Evolutionary conservation across 2,113 vertebrate genomes (phyloP), one percentile per base, ranked within the genome.

Genomic region (Egretta garzetta): DNA sequence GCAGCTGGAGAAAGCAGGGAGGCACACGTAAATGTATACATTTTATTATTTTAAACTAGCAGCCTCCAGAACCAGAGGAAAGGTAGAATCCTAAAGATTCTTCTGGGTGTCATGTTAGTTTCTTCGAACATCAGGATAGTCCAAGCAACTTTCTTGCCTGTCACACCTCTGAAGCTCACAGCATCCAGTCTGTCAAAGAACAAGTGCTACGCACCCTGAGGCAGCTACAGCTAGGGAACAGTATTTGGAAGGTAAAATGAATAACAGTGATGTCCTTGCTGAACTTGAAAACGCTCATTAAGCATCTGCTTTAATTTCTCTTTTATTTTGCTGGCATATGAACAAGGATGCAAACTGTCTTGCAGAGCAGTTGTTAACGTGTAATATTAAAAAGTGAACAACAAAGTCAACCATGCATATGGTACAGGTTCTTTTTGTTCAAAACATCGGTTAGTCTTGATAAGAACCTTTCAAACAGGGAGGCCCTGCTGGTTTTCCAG

Each of bases 221-320:
- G 55, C 80, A 77, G 55, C 64, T 58, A 22, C 55, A 84, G 68
- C 68, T 53, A 53, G 37, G 41, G 41, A 89, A 26, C 32, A 74
- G 59, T 35, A 28, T 87, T 90, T 50, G 68, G 50, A 95, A 95
- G 41, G 84, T 63, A 35, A 86, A 80, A 91, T 84, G 84, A 93
- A 58, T 84, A 93, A 55, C 56, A 32, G 15, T 23, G 24, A 41
- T 81, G 73, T 90, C 87, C 90, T 96, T 62, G 41, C 37, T 94
- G 73, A 96, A 95, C 77, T 93, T 79, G 72, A 86, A 70, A 96
- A 59, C 7, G 2, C 55, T 79, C 89, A 30, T 97, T 94, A 94
- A 94, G 56, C 94, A 94, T 81, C 87, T 97, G 94, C 43, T 93
- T 91, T 87, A 59, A 50, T 91, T 91, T 94, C 73, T 62, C 26